A percentile compares a stretch with the other conserved stretches of the same genome.
These are phyloP conservation scores for Cephalopterus ornatus DNA, from an alignment of 2,113 vertebrate genomes.

Conservation along the genomic window DNA sequence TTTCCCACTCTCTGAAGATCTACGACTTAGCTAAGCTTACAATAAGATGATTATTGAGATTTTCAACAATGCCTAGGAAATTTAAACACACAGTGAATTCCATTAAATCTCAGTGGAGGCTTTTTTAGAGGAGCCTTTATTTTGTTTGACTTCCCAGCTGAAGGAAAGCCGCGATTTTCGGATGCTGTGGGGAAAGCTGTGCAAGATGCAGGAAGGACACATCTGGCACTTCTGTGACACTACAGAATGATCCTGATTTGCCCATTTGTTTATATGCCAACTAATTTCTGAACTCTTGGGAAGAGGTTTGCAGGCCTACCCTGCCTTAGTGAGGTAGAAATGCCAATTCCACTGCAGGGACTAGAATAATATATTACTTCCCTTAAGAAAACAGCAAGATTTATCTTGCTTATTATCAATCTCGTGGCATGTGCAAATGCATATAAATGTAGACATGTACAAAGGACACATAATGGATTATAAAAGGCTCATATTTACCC, in stretches of 20 bases:
- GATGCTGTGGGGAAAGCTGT: not conserved
- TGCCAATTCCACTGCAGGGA: constrained; percentile 47
- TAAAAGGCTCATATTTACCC: constrained; percentile 37
- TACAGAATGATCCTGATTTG: not conserved
- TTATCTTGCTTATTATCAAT: constrained; percentile 58
- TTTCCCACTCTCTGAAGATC: constrained; percentile 41
- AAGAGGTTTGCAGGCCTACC: constrained; percentile 17
- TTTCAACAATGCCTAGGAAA: constrained; percentile 18
- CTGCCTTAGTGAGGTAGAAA: not conserved
- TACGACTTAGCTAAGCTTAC: not conserved
- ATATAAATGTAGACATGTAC: not conserved
- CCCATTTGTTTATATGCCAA: not conserved
- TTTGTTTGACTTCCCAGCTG: not conserved
- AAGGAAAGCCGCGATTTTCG: not conserved
- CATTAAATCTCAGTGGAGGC: not conserved
- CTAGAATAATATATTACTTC: constrained; percentile 28
- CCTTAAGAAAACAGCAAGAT: constrained; percentile 51
- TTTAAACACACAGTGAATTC: constrained; percentile 12
- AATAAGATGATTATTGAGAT: constrained; percentile 5
- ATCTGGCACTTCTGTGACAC: not conserved
- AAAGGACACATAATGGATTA: constrained; percentile 32
- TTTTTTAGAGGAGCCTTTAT: not conserved
- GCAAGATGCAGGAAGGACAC: not conserved
- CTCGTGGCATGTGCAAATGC: constrained; percentile 24
- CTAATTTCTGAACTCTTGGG: not conserved